Evolutionary conservation across 2,113 vertebrate species (phyloP), one percentile per base, ranked within the genome.

Genomic region (Strix aluco): DNA sequence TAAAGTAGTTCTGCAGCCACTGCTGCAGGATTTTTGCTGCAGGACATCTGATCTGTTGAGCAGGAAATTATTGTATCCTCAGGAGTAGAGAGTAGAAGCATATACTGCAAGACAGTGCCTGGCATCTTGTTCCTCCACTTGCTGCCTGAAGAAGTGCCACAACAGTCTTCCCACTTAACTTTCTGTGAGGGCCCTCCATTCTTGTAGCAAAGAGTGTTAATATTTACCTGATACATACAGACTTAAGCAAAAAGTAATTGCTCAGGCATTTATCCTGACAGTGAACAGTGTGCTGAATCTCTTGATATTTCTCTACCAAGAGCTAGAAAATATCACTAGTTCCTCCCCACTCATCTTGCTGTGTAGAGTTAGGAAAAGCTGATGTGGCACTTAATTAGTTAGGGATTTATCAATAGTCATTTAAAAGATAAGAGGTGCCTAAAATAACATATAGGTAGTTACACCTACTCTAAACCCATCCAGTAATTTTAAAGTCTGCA

Each of bases 401-500:
- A 86, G 32, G 42, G 22, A 86, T 86, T 85, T 80, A 90, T 66
- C 3, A 5, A 55, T 12, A 78, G n/a, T 27, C 29, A 23, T 88
- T 90, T 80, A 36, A 83, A 93, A 93, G 75, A 73, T 59, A 95
- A 93, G n/a, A 70, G 10, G 38, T 62, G 29, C 4, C 59, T 86
- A 74, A 58, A 95, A 78, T 57, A 72, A 90, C 51, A 6, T 63
- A 42, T 78, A 83, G 13, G 21, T 74, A 81, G 63, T 52, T 70
- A 86, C 32, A 46, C 15, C 29, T 86, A 55, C 29, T 85, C 29
- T 81, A 78, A 92, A 87, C 7, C 0, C 3, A 52, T 86, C 21
- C 52, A 79, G 51, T 66, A 90, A 90, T 84, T 95, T 93, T 88
- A 94, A 90, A 86, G 77, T 87, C 44, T 63, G 38, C 17, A 93